These are phyloP conservation scores for Corythoichthys haematopterus DNA, from an alignment of 2,113 vertebrate genomes.

Conservation along the genomic window DNA sequence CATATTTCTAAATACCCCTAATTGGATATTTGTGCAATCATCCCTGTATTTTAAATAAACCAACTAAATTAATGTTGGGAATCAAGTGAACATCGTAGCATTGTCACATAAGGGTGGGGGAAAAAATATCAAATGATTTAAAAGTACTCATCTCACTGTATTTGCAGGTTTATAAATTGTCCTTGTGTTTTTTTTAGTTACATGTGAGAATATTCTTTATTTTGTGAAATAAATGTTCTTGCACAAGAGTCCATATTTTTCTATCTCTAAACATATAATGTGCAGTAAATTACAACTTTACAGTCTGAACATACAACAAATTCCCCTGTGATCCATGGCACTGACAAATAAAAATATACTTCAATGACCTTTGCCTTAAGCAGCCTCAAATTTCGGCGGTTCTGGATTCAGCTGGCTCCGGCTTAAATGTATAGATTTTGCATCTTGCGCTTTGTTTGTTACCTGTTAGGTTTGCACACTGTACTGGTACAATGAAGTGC, in stretches of 20 bases:
- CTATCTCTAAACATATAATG: background rate
- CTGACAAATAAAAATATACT: background rate
- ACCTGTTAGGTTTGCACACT: too few species aligned
- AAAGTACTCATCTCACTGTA: background rate
- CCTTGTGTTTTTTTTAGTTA: constrained; percentile 10
- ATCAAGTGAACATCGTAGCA: background rate
- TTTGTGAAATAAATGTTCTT: constrained; percentile 60
- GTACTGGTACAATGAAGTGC: too few species aligned
- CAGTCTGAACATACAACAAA: background rate
- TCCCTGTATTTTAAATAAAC: background rate
- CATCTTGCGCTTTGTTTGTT: too few species aligned
- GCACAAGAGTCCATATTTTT: constrained; percentile 20
- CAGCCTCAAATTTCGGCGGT: too few species aligned
- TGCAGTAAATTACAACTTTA: background rate
- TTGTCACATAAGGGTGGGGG: background rate
- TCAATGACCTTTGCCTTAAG: background rate
- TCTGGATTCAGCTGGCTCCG: too few species aligned
- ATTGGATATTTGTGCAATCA: constrained; percentile 9
- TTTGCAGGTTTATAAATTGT: constrained; percentile 3
- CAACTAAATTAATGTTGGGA: background rate
- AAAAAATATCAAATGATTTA: background rate
- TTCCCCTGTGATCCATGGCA: background rate
- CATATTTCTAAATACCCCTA: constrained; percentile 17
- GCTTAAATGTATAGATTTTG: too few species aligned
- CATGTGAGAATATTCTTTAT: constrained; percentile 1